These are phyloP conservation scores for Dioctria rufipes DNA, from an alignment of 2,888 invertebrate genomes.

Conservation along the genomic window DNA sequence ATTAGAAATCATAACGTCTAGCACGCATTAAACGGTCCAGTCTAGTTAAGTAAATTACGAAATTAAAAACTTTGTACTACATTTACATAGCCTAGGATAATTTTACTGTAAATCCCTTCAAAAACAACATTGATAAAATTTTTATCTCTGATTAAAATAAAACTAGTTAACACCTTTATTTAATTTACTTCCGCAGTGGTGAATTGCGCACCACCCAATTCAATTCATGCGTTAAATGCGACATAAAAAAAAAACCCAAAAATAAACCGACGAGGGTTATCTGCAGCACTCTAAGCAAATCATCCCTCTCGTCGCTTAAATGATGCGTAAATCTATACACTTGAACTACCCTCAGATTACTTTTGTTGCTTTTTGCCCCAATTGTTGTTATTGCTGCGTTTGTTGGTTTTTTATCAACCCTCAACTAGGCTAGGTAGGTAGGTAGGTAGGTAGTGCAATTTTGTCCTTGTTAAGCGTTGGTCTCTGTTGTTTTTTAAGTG, in stretches of 20 bases:
- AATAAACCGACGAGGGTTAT: conserved; percentile 21
- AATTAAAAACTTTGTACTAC: no score
- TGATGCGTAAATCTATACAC: conserved; percentile 54
- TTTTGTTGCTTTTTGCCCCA: conserved; percentile 38
- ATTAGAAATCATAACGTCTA: no score
- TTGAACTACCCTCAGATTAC: conserved; percentile 23
- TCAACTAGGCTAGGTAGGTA: background rate
- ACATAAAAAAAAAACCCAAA: background rate
- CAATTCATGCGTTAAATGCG: conserved; percentile 9
- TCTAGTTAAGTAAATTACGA: no score
- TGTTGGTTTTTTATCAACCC: conserved; percentile 39
- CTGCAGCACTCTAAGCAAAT: conserved; percentile 7
- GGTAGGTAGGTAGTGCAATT: background rate
- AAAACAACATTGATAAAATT: no score
- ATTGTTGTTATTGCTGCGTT: conserved; percentile 41
- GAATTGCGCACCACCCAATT: background rate
- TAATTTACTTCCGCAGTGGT: background rate
- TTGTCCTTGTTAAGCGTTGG: background rate
- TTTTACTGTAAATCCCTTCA: no score
- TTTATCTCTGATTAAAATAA: no score
- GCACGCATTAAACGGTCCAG: no score
- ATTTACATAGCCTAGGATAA: no score
- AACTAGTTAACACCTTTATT: conserved; percentile 13
- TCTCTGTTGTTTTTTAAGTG: conserved; percentile 42
- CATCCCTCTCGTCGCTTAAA: conserved; percentile 53